phyloP scores from a whole-genome alignment of 2,113 vertebrate genomes.

The Dermatemys mawii region DNA sequence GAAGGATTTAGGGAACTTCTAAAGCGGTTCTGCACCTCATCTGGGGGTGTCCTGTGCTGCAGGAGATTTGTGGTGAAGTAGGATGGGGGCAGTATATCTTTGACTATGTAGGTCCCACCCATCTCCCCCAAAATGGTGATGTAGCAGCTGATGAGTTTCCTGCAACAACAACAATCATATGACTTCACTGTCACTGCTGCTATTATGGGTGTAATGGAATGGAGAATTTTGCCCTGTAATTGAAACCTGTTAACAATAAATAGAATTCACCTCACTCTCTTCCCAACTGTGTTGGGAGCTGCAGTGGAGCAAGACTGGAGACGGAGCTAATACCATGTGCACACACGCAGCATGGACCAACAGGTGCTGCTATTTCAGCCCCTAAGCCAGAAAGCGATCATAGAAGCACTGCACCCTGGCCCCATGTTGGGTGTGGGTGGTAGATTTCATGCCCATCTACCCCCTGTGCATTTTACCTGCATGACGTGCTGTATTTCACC shows the following conservation, averaged over 20 bases:
- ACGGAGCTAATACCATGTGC: rapidly evolving
- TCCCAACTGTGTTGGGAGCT: background rate
- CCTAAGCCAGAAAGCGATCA: background rate
- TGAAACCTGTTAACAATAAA: background rate
- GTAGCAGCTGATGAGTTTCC: background rate
- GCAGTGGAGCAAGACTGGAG: rapidly evolving
- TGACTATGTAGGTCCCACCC: background rate
- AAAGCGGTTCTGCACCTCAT: rapidly evolving
- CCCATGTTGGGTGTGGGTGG: background rate
- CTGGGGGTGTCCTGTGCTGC: rapidly evolving
- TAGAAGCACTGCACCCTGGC: conserved; percentile 12
- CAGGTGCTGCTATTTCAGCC: background rate
- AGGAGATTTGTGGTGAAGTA: background rate
- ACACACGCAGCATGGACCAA: background rate
- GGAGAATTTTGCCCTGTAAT: background rate
- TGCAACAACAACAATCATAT: background rate
- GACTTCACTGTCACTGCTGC: background rate
- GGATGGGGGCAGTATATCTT: background rate
- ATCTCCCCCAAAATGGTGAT: background rate
- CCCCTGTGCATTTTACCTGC: rapidly evolving
- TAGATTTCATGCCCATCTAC: background rate
- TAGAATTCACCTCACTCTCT: rapidly evolving
- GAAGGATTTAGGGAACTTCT: background rate
- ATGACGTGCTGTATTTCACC: background rate
- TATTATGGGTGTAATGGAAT: rapidly evolving